Percentiles rank a stretch among this genome's conserved stretches.
These are phyloP conservation scores for Rutilus rutilus DNA, from an alignment of 2,113 vertebrate genomes.

Conservation along the genomic window DNA sequence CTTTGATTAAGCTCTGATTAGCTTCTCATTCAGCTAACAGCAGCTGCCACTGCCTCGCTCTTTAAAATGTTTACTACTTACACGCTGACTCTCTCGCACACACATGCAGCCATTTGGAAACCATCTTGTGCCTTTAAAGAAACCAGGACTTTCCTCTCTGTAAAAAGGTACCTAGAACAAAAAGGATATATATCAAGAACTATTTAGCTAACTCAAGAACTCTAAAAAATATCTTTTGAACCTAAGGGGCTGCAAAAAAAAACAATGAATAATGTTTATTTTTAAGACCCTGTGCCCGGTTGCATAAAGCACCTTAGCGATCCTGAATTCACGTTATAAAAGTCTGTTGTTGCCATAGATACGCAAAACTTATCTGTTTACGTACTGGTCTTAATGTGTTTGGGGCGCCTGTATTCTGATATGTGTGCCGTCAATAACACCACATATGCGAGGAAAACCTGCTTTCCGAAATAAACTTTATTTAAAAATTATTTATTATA, in stretches of 20 bases:
- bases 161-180: not conserved
- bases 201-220: not conserved
- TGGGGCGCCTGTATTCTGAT: no score
- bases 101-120: not conserved
- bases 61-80: constrained; percentile 22
- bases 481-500: no score
- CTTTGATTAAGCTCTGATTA: constrained; percentile 58
- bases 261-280: no score
- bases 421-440: no score
- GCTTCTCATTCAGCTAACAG: constrained; percentile 50
- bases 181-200: not conserved
- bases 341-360: no score
- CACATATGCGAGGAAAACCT: no score
- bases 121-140: not conserved
- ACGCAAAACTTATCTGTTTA: no score
- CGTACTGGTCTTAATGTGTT: no score
- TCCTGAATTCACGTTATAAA: no score
- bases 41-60: constrained; percentile 47
- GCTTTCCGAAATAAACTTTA: no score
- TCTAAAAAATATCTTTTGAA: not conserved
- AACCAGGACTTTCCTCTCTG: not conserved
- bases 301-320: no score
- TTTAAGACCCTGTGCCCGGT: no score
- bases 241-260: not conserved
- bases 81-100: not conserved